phyloP scores from a whole-genome alignment of 2,797 vertebrate species.

The Echiichthys vipera region DNA sequence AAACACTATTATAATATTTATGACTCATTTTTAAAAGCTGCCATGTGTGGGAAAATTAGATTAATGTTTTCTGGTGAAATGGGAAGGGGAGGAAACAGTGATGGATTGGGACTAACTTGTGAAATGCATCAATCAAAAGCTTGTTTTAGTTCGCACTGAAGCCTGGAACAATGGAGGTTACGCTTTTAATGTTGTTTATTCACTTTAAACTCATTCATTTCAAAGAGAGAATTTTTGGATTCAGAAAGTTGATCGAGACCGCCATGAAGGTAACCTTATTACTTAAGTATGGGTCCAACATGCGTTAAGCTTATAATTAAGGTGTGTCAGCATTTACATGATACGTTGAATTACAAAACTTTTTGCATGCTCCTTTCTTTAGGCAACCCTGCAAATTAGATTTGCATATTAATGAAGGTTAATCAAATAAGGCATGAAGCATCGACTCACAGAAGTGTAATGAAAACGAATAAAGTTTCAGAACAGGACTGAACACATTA shows the following conservation, averaged over 20 bases:
- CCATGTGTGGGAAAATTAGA: conserved; percentile 53
- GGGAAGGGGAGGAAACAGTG: conserved; percentile 35
- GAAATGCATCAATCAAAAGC: conserved; percentile 45
- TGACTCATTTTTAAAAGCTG: conserved; percentile 69
- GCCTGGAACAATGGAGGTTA: not conserved
- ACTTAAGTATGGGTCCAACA: not conserved
- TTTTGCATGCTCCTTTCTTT: not conserved
- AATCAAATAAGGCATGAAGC: not conserved
- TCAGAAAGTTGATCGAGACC: not conserved
- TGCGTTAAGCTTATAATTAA: not conserved
- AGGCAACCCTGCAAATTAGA: not conserved
- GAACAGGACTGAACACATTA: not conserved
- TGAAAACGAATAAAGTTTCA: not conserved
- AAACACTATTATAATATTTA: conserved; percentile 77
- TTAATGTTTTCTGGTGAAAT: conserved; percentile 53
- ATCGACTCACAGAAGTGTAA: not conserved
- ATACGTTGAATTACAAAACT: not conserved
- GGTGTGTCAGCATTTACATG: not conserved
- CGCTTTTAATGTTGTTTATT: not conserved
- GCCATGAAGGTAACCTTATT: not conserved
- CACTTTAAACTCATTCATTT: not conserved
- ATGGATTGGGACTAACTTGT: conserved; percentile 42
- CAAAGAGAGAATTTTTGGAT: not conserved
- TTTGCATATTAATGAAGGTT: conserved; percentile 7
- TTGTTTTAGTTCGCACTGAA: conserved; percentile 18